Evolutionary conservation across 2,797 vertebrate genomes (phyloP).

Genomic region (Mormyrus hasselquistii): DNA sequence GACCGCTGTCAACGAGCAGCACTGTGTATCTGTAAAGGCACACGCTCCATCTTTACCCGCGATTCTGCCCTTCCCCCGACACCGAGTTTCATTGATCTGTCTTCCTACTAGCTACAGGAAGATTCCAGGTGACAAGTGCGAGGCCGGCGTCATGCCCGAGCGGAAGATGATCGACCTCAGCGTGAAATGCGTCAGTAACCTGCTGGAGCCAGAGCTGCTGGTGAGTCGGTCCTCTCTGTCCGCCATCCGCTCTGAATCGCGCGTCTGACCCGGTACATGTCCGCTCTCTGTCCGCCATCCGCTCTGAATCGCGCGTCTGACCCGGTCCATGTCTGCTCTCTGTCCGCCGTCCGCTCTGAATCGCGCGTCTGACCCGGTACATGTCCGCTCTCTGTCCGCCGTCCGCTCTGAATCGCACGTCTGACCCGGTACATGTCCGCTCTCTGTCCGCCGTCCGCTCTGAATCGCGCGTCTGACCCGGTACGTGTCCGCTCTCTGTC

Average conservation of each 20-base stretch:
- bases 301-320: neutral
- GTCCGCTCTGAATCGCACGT: neutral
- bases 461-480: neutral
- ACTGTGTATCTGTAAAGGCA: neutral
- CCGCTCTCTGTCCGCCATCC: neutral
- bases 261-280: neutral
- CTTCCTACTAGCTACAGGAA: constrained; percentile 75
- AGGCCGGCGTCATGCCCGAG: constrained; percentile 64
- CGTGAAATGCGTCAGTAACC: constrained; percentile 77
- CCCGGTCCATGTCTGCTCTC: neutral
- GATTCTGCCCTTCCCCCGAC: neutral
- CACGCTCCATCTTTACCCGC: neutral
- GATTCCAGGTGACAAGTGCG: constrained; percentile 88
- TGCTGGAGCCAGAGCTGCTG: constrained; percentile 57
- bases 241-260: neutral
- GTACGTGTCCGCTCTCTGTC: neutral
- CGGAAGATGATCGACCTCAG: constrained; percentile 78
- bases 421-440: too few species aligned
- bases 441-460: too few species aligned
- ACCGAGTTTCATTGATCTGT: neutral
- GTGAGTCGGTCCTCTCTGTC: constrained; percentile 44
- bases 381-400: neutral
- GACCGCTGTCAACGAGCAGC: neutral
- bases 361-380: neutral
- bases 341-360: neutral